Evolutionary conservation across 2,113 vertebrate species (phyloP).

Genomic region (Solea senegalensis): DNA sequence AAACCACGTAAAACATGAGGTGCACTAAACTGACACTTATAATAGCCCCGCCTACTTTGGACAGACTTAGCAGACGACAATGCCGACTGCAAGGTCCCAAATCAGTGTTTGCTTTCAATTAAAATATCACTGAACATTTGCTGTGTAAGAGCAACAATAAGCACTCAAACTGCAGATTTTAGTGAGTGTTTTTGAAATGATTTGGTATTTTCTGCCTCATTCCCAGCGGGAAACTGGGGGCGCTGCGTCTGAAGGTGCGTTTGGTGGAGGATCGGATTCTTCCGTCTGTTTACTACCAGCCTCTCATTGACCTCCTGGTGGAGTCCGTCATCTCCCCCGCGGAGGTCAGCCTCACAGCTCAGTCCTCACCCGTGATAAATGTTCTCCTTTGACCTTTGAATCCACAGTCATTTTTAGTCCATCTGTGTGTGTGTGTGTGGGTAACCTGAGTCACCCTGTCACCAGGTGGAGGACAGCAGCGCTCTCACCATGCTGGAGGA

Average conservation of each 20-base stretch:
- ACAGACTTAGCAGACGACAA: too few species aligned
- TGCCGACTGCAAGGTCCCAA: too few species aligned
- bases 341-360: constrained; percentile 59
- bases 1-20: too few species aligned
- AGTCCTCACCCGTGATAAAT: constrained; percentile 10
- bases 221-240: constrained; percentile 86
- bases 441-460: background rate
- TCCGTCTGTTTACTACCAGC: constrained; percentile 84
- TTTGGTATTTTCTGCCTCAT: constrained; percentile 11
- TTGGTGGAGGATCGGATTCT: constrained; percentile 87
- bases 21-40: too few species aligned
- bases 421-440: too few species aligned
- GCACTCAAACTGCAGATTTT: too few species aligned
- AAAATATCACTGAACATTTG: too few species aligned
- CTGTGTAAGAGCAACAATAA: too few species aligned
- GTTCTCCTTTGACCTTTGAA: background rate
- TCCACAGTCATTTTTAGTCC: too few species aligned
- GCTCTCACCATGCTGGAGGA: constrained; percentile 89
- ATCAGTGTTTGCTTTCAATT: too few species aligned
- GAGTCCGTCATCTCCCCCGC: constrained; percentile 82
- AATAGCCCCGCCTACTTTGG: too few species aligned
- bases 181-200: too few species aligned
- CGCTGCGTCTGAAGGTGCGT: constrained; percentile 86
- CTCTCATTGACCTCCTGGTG: constrained; percentile 86
- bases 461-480: constrained; percentile 78